These are phyloP conservation scores for Triplophysa bombifrons DNA, from an alignment of 2,797 vertebrate genomes.

Conservation along the genomic window DNA sequence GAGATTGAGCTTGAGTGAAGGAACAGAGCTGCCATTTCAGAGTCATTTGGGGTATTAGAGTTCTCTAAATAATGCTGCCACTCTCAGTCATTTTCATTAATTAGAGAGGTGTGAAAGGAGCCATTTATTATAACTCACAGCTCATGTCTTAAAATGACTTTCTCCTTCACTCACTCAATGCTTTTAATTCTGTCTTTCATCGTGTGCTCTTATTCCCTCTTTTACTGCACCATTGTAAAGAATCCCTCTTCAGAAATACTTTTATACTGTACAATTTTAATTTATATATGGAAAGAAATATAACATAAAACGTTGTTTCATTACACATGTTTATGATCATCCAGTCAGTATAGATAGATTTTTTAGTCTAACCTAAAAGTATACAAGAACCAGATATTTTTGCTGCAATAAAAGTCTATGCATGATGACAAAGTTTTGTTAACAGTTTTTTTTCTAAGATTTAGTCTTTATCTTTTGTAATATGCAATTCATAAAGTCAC, in stretches of 20 bases:
- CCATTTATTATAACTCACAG: slow-evolving; percentile 49
- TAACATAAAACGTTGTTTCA: no score
- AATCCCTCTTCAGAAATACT: neutral
- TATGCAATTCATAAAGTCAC: neutral
- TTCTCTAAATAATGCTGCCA: slow-evolving; percentile 42
- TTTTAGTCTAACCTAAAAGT: no score
- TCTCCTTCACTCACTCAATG: slow-evolving; percentile 22
- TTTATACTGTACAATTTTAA: neutral
- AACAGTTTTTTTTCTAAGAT: neutral
- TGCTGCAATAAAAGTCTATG: neutral
- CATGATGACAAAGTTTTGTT: neutral
- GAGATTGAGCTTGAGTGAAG: slow-evolving; percentile 39
- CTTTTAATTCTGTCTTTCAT: neutral
- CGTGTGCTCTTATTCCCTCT: neutral
- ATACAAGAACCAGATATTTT: neutral
- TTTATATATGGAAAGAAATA: no score
- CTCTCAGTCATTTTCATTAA: slow-evolving; percentile 60
- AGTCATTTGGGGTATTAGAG: slow-evolving; percentile 53
- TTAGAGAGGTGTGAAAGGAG: slow-evolving; percentile 58
- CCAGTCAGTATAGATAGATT: no score
- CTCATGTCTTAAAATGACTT: slow-evolving; percentile 44
- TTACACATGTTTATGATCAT: no score
- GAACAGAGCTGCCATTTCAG: slow-evolving; percentile 45
- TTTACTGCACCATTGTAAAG: neutral
- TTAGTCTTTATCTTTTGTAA: neutral